phyloP scores from a whole-genome alignment of 2,113 vertebrate species.

The Pelusios castaneus region DNA sequence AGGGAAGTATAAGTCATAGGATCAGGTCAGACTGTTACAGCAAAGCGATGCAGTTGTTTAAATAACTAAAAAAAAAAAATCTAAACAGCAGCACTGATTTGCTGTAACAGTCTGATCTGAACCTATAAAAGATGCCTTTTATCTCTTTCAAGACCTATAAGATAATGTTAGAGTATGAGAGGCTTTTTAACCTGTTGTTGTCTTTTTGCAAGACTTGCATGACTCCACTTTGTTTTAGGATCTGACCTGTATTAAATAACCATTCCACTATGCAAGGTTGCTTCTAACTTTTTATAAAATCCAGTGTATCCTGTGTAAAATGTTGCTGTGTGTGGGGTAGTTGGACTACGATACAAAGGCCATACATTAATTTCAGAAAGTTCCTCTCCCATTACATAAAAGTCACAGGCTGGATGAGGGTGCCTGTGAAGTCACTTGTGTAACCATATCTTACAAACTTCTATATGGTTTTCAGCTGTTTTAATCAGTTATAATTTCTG shows the following conservation, averaged over 20 bases:
- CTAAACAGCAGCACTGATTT: no score
- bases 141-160: not conserved
- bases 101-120: no score
- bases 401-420: not conserved
- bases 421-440: not conserved
- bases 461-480: not conserved
- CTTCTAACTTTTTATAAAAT: not conserved
- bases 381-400: not conserved
- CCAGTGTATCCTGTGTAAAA: not conserved
- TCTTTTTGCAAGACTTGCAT: not conserved
- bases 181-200: not conserved
- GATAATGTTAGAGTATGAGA: not conserved
- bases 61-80: no score
- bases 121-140: not conserved
- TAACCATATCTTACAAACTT: not conserved
- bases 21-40: no score
- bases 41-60: no score
- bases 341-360: not conserved
- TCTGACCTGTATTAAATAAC: not conserved
- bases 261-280: not conserved
- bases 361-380: not conserved
- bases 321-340: not conserved
- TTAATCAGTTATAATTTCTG: not conserved
- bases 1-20: no score
- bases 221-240: not conserved